Evolutionary conservation across 2,113 vertebrate species (phyloP).

Genomic region (Riparia riparia): DNA sequence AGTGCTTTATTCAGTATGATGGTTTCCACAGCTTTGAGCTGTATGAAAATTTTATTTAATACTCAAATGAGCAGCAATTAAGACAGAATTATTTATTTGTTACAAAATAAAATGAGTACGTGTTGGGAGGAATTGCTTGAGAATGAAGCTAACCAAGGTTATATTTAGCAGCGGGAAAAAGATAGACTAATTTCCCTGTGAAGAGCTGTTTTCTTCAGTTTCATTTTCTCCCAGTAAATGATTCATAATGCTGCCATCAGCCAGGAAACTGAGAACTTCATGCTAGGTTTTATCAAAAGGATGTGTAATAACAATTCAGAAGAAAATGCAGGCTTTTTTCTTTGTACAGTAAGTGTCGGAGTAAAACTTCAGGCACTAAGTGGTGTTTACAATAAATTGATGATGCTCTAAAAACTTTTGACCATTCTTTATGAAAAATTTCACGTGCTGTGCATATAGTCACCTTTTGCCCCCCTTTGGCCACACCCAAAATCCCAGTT

Average conservation of each 20-base stretch:
- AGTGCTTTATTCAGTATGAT: background rate
- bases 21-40: constrained; percentile 11
- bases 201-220: background rate
- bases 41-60: constrained; percentile 54
- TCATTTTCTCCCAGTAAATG: background rate
- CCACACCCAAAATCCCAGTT: background rate
- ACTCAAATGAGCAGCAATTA: constrained; percentile 39
- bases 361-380: background rate
- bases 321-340: background rate
- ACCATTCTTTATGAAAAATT: background rate
- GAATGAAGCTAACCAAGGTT: constrained; percentile 29
- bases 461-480: background rate
- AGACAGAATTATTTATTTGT: constrained; percentile 51
- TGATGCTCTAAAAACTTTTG: background rate
- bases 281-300: background rate
- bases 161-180: background rate
- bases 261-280: background rate
- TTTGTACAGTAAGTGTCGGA: background rate
- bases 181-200: background rate
- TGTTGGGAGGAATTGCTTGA: background rate
- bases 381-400: background rate
- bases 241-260: background rate
- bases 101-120: background rate
- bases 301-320: background rate
- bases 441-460: background rate